Conservation (phyloP, 2,888 invertebrate genomes). For the Rapana venosa region DNA sequence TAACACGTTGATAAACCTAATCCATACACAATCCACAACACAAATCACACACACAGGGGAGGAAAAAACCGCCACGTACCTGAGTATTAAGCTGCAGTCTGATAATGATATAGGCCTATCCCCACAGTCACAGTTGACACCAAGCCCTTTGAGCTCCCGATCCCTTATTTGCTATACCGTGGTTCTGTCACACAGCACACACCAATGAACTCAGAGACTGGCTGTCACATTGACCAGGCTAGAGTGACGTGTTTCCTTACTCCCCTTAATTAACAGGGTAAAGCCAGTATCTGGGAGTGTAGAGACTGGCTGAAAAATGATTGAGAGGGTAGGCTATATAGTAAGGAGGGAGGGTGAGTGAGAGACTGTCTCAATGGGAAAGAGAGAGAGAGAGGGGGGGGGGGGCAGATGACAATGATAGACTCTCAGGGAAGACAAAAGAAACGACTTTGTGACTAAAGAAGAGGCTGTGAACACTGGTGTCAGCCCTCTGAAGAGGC, state of each 20-base stretch:
- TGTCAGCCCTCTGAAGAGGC: background rate
- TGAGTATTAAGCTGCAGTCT: no score
- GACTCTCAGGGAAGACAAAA: background rate
- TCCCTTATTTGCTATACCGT: background rate
- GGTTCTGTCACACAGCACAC: background rate
- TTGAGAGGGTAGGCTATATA: no score
- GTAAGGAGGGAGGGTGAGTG: no score
- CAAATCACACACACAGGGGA: no score
- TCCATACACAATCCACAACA: no score
- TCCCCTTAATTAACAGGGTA: slow-evolving; percentile 15
- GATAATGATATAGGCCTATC: background rate
- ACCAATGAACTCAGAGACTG: background rate
- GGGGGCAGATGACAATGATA: background rate
- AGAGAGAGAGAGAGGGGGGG: background rate
- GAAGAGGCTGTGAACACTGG: background rate
- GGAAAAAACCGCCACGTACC: no score
- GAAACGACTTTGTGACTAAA: background rate
- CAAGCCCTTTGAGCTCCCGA: background rate
- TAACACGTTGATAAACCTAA: no score
- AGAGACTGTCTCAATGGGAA: no score
- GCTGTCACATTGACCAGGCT: background rate
- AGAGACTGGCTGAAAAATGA: background rate
- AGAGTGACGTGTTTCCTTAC: background rate
- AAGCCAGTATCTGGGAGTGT: background rate
- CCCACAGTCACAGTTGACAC: no score